Evolutionary conservation across 1,140 invertebrate species (phyloP), one percentile per base, ranked within the genome.

Genomic region (Caenorhabditis latens): DNA sequence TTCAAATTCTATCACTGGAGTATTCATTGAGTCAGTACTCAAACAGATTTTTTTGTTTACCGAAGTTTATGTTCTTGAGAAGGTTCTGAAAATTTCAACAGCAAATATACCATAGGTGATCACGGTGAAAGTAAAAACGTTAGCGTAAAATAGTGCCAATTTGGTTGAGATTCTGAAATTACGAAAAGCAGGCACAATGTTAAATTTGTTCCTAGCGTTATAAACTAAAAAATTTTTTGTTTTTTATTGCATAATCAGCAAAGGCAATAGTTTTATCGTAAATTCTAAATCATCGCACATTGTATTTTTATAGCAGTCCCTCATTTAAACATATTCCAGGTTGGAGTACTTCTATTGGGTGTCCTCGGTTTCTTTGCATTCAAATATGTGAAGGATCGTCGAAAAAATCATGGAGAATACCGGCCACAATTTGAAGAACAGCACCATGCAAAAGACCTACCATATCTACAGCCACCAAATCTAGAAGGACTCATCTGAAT

Each of bases 401-500:
- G 84, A 42, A 90, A 86, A 71, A 87, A 89, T 55, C 89, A 92
- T 57, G 91, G 91, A 4, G 91, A 92, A 65, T 92, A 92, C 79
- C 83, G 91, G 48, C 91, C 91, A 21, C 91, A 92, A 85, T 89
- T 88, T 21, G 91, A 93, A 84, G 91, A 92, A 67, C 84, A 88
- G 61, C 86, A 89, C 55, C 92, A 92, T 55, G 91, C 92, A 4
- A 91, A 92, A 85, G 87, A 93, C 46, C 88, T 92, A 32, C 91
- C 91, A 50, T 91, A 91, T 79, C 88, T 92, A 43, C 85, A 87
- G 46, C 91, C 91, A 42, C 92, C 92, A 42, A 87, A 87, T 58
- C 90, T 93, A 46, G 91, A 92, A 85, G 91, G 91, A 85, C 88
- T 89, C 7, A 89, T 89, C 48, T 92, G n/a, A 92, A 50, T 13